Conservation (phyloP, 1,140 invertebrate genomes). For the Bradysia coprophila region DNA sequence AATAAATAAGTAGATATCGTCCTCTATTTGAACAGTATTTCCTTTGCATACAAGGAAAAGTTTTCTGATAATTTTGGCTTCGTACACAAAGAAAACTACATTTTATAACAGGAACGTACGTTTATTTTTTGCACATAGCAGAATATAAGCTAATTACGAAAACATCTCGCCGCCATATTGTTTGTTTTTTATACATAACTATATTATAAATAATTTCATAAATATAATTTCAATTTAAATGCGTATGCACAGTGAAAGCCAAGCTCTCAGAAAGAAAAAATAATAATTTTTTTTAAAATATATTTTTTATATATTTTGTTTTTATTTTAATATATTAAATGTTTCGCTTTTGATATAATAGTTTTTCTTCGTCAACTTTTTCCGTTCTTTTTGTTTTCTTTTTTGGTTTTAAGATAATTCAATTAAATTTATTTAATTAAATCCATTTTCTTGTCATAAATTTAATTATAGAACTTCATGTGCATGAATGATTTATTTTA, state of each 20-base stretch:
- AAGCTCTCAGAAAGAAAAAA: not conserved
- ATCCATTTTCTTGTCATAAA: not conserved
- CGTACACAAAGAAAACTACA: not conserved
- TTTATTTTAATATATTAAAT: not conserved
- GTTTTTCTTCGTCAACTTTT: no score
- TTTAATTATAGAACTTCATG: no score
- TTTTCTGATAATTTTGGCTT: slow-evolving; percentile 28
- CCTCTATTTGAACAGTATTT: no score
- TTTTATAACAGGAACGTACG: not conserved
- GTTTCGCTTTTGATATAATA: no score
- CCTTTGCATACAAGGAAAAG: no score
- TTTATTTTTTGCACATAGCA: not conserved
- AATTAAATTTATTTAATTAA: not conserved
- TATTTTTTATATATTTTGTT: not conserved
- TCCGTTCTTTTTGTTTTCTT: no score
- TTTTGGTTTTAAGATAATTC: not conserved
- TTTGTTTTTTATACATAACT: not conserved
- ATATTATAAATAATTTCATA: not conserved
- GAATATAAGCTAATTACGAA: not conserved
- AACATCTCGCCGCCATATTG: not conserved
- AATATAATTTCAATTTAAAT: not conserved
- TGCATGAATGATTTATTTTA: no score
- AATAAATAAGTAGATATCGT: no score
- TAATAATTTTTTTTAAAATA: not conserved
- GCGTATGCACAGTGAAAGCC: not conserved